Evolutionary conservation across 1,140 invertebrate genomes (phyloP).

Genomic region (Neodiprion pinetum): DNA sequence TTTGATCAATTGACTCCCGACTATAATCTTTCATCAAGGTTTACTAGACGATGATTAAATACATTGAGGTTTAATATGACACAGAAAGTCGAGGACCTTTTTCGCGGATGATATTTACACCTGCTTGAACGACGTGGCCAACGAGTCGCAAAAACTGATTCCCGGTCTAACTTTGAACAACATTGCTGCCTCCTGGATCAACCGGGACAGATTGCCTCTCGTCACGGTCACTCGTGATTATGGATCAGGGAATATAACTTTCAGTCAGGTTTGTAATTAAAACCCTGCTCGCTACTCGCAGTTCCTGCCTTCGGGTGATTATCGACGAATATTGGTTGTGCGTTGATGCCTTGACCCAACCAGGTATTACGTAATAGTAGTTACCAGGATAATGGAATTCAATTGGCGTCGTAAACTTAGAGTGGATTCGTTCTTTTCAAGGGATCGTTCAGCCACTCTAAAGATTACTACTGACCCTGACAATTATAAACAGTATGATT

Average conservation of each 20-base stretch:
- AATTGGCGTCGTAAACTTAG: not conserved
- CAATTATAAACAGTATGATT: no score
- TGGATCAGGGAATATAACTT: conserved; percentile 65
- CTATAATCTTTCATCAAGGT: not conserved
- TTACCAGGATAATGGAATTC: not conserved
- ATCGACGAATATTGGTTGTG: no score
- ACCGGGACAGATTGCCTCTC: conserved; percentile 81
- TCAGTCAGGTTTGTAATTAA: conserved; percentile 68
- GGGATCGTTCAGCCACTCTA: no score
- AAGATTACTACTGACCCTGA: no score
- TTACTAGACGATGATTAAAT: not conserved
- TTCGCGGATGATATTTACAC: conserved; percentile 83
- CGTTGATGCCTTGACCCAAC: not conserved
- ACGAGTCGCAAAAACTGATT: conserved; percentile 65
- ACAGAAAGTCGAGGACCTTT: conserved; percentile 76
- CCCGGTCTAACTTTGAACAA: conserved; percentile 67
- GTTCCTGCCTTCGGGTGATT: no score
- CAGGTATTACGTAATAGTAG: not conserved
- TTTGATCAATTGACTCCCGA: not conserved
- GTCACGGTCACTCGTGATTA: conserved; percentile 78
- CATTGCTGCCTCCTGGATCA: conserved; percentile 82
- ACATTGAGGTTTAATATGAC: not conserved
- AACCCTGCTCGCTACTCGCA: no score
- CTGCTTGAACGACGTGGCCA: conserved; percentile 73
- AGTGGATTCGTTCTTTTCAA: not conserved